These are phyloP conservation scores for Chionis minor DNA, from an alignment of 2,113 vertebrate species.

Conservation along the genomic window DNA sequence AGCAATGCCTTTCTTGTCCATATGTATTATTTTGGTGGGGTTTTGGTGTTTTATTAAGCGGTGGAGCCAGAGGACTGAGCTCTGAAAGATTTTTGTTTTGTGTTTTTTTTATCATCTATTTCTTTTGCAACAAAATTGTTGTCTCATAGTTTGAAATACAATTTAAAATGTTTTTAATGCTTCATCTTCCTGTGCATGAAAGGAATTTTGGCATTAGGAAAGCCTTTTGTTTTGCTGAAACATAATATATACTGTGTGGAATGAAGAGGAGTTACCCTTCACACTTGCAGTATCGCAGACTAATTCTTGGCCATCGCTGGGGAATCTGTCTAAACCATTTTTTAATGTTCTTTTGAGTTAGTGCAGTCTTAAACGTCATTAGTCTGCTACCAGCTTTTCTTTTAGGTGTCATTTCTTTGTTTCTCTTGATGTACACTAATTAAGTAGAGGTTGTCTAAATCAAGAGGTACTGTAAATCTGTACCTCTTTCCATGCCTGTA, in stretches of 20 bases:
- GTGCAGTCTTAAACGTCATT: background rate
- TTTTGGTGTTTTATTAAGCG: background rate
- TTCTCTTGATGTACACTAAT: background rate
- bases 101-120: background rate
- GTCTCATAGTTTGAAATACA: background rate
- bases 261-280: background rate
- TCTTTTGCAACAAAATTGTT: background rate
- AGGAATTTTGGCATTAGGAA: background rate
- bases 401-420: background rate
- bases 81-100: background rate
- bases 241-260: background rate
- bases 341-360: background rate
- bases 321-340: background rate
- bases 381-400: background rate
- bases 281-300: background rate
- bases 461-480: background rate
- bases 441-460: background rate
- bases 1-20: background rate
- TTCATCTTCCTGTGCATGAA: background rate
- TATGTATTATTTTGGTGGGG: background rate
- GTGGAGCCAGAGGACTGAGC: background rate
- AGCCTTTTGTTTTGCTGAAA: background rate
- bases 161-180: background rate
- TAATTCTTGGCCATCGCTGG: background rate
- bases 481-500: background rate